A percentile compares a stretch with the other conserved stretches of the same genome.
Evolutionary conservation across 2,113 vertebrate genomes (phyloP).

Genomic region (Zosterops pallidus): DNA sequence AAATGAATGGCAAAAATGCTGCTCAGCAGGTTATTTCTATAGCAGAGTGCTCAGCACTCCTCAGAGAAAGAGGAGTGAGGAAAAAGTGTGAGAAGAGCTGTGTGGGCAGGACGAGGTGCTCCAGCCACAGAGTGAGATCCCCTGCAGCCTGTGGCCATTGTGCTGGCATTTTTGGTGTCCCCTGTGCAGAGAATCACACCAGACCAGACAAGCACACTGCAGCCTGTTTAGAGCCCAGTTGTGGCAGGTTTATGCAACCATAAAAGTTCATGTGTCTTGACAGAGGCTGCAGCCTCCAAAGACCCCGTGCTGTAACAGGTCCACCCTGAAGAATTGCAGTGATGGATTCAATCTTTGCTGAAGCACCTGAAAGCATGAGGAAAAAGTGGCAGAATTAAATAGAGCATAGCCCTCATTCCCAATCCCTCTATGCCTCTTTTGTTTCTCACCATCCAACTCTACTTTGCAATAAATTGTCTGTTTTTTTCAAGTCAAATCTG

Average conservation of each 20-base stretch:
- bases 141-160: background rate
- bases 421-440: background rate
- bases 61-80: background rate
- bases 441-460: background rate
- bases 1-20: background rate
- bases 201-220: no score
- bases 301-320: background rate
- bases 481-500: background rate
- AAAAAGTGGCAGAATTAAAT: background rate
- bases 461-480: background rate
- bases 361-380: background rate
- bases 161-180: background rate
- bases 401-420: background rate
- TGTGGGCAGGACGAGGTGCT: no score
- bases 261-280: no score
- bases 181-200: background rate
- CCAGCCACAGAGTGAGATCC: accelerated
- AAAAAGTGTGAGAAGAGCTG: background rate
- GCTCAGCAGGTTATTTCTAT: background rate
- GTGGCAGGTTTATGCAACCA: no score
- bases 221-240: background rate
- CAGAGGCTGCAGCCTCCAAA: background rate
- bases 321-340: background rate
- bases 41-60: no score
- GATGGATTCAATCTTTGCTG: background rate